Evolutionary conservation across 2,113 vertebrate genomes (phyloP).

Genomic region (Apistogramma diplotaenia): DNA sequence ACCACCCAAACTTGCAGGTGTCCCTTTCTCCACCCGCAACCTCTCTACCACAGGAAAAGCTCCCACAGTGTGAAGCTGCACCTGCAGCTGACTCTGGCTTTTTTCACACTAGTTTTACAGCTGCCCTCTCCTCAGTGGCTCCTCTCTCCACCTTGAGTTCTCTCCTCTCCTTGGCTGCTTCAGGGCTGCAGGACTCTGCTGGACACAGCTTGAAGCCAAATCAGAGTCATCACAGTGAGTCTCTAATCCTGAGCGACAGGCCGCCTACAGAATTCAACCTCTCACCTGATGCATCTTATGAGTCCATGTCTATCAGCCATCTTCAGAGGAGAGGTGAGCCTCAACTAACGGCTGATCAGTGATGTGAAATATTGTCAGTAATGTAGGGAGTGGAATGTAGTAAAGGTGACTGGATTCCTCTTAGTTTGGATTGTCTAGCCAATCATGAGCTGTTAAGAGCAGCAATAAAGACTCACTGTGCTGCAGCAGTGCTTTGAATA

Average conservation of each 20-base stretch:
- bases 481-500: conserved; percentile 70
- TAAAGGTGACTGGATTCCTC: neutral
- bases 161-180: conserved; percentile 30
- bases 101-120: conserved; percentile 73
- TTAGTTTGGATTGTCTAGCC: conserved; percentile 16
- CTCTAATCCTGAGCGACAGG: conserved; percentile 85
- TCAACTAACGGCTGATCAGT: neutral
- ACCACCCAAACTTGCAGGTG: conserved; percentile 38
- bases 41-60: conserved; percentile 1
- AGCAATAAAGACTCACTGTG: conserved; percentile 37
- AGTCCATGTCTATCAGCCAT: conserved; percentile 88
- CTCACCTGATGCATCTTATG: conserved; percentile 85
- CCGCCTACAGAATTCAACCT: conserved; percentile 88
- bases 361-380: neutral
- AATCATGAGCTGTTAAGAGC: conserved; percentile 41
- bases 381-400: neutral
- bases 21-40: conserved; percentile 6
- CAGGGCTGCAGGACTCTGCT: conserved; percentile 37
- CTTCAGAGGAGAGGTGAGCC: conserved; percentile 89
- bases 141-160: conserved; percentile 61
- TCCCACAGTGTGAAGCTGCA: neutral
- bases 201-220: conserved; percentile 71
- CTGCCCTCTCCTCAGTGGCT: conserved; percentile 66
- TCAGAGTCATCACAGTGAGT: conserved; percentile 67
- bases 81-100: conserved; percentile 54